Base-by-base conservation (phyloP, 2,113 vertebrate genomes). In the Phyllostomus discolor region DNA sequence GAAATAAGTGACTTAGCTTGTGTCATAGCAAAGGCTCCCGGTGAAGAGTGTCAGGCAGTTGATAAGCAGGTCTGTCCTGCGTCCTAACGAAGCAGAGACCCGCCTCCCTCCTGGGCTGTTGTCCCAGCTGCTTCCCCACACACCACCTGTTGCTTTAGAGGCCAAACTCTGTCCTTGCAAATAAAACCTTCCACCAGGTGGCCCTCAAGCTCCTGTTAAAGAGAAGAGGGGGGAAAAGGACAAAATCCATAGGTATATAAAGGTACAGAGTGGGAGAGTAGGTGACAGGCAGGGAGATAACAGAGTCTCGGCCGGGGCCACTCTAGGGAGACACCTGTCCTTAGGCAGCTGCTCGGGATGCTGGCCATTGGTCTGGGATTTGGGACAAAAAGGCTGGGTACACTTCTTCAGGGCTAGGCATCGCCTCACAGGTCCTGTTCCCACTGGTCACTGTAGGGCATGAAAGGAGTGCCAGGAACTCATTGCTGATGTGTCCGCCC, bases 141-240 rank as follows among this genome's bases (percentile, higher is more conserved):
- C 0, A 0, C 17, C 0, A 87, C 43, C 48, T 84, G 0, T 22
- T 73, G 76, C 62, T 5, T 17, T 0, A 7, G 1, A 4, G 0
- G 20, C n/a, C 90, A 38, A 0, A 57, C n/a, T 0, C 0, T 67
- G 86, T 64, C 66, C 85, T 94, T 97, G 87, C 85, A n/a, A 82
- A 48, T 79, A 69, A 96, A 48, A 81, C 62, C 6, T 84, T 90
- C 98, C 98, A 97, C 94, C 84, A 98, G 98, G 97, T 97, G 98
- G 98, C 97, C 95, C 95, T 93, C 87, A 72, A 94, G 96, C 89
- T 67, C 95, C 33, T 94, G 14, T 46, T 70, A 59, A 82, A 43
- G 9, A 54, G 10, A 38, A 66, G 26, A 24, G 52, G 28, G 14
- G 1, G 0, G 0, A 1, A 24, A 2, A 46, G 33, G 54, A 35